Base-by-base conservation (phyloP, 2,797 vertebrate species). In the Chelon auratus region DNA sequence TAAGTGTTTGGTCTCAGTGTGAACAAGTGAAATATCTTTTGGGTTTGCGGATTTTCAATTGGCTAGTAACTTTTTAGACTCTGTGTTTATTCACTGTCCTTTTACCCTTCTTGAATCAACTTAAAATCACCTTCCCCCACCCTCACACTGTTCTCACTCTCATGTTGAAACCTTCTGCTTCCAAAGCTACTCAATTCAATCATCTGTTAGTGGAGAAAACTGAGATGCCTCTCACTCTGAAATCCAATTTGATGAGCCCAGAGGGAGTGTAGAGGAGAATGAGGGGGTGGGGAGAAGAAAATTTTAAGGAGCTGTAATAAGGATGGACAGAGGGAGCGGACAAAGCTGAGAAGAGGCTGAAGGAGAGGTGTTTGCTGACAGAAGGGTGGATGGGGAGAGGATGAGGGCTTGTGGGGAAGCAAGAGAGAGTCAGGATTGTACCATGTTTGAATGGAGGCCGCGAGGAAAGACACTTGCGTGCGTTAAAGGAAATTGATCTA, bases 181-280 rank as follows among this genome's bases (percentile, higher is more conserved):
- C 83, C 62, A 43, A 80, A 77, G 42, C 58, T 51, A 36, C 54
- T 75, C 70, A 70, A 37, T 86, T 84, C 67, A 80, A 60, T 81
- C 56, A 75, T 76, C 60, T 68, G 52, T 74, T 77, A 36, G 59
- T 75, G 75, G 75, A 52, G 72, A 72, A 75, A 83, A 80, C 63
- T 71, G 56, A 74, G 67, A 77, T 75, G 69, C 43, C 56, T 79
- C 62, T 80, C 55, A 64, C 48, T 56, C 59, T 72, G 68, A 79
- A 82, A 75, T 74, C 76, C 67, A 78, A 83, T 81, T 71, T 78
- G 69, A 83, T 78, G 71, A 62, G 50, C 45, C 53, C 61, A 20
- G 47, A 20, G 33, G 57, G 12, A 67, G 47, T 5, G 15, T 54
- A 18, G 59, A 48, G 33, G 48, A 59, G 51, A 68, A 51, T 15